Evolutionary conservation across 2,113 vertebrate species (phyloP).

Genomic region (Ploceus nigricollis): DNA sequence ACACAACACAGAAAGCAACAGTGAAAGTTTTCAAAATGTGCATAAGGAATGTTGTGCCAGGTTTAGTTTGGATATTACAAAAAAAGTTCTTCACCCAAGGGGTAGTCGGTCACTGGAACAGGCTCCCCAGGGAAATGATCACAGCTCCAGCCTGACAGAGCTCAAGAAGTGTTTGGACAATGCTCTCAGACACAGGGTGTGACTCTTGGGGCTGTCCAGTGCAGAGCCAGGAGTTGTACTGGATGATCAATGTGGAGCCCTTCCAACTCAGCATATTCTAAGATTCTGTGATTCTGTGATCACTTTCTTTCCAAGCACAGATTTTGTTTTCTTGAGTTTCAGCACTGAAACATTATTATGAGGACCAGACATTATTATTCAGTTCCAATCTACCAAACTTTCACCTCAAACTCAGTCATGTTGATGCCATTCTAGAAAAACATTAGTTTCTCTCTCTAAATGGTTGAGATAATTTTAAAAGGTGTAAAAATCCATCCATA

Average conservation of each 20-base stretch:
- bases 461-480: background rate
- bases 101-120: rapidly evolving
- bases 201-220: too few species aligned
- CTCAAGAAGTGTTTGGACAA: rapidly evolving
- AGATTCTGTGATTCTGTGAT: background rate
- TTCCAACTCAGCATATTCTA: background rate
- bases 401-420: background rate
- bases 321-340: background rate
- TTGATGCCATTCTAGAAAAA: background rate
- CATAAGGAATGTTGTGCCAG: background rate
- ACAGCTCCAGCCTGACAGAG: background rate
- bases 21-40: background rate
- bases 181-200: background rate
- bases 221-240: background rate
- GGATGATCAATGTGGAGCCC: background rate
- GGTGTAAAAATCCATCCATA: background rate
- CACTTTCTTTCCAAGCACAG: background rate
- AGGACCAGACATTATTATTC: background rate
- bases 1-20: background rate
- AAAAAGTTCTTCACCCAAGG: background rate
- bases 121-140: background rate
- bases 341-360: background rate
- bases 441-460: background rate
- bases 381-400: background rate
- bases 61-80: background rate